A percentile compares a stretch with the other conserved stretches of the same genome.
These are phyloP conservation scores for Condylura cristata DNA, from an alignment of 2,113 vertebrate species.

Conservation along the genomic window DNA sequence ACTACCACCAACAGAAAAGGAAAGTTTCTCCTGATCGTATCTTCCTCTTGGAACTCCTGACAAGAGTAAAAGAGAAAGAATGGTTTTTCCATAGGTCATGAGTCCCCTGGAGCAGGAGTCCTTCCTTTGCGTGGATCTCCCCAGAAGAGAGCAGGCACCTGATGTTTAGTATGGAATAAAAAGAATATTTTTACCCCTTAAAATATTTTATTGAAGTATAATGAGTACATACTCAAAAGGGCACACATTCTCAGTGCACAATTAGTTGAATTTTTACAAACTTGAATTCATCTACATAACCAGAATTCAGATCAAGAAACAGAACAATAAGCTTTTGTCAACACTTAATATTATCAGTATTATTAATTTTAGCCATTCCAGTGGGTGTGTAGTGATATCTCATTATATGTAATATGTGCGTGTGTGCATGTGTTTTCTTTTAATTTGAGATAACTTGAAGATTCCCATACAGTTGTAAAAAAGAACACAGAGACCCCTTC, in stretches of 20 bases:
- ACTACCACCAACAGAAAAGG: background rate
- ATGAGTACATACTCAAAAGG: background rate
- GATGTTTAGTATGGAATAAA: background rate
- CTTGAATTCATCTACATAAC: background rate
- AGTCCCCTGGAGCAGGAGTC: background rate
- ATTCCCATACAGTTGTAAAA: background rate
- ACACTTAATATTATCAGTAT: background rate
- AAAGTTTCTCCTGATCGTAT: conserved; percentile 59
- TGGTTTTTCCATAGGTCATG: background rate
- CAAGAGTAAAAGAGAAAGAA: background rate
- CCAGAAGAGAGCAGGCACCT: background rate
- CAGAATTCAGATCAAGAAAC: background rate
- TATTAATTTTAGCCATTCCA: conserved; percentile 3
- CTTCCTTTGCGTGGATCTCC: background rate
- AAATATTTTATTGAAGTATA: background rate
- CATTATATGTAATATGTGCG: background rate
- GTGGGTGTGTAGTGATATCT: background rate
- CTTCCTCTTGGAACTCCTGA: conserved; percentile 19
- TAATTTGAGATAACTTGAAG: background rate
- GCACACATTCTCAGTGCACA: background rate
- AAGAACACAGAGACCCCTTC: background rate
- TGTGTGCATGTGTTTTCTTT: background rate
- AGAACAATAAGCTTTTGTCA: background rate
- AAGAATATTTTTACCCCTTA: background rate
- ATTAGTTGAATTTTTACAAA: background rate